A percentile compares a stretch with the other conserved stretches of the same genome.
phyloP scores from a whole-genome alignment of 2,113 vertebrate species.

The Clupea harengus region DNA sequence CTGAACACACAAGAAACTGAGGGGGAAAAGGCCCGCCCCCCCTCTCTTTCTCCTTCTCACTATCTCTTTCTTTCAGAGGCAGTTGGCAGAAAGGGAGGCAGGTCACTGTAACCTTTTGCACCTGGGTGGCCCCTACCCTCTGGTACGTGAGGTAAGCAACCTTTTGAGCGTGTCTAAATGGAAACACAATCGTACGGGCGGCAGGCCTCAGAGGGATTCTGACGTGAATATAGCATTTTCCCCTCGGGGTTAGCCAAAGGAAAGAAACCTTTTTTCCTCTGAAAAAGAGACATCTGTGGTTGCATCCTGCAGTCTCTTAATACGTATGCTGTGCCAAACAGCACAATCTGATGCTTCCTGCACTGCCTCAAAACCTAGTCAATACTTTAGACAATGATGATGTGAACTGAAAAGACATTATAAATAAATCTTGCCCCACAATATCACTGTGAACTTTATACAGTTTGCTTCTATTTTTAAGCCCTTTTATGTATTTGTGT shows the following conservation, averaged over 20 bases:
- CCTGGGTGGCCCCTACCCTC: not conserved
- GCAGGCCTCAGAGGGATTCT: not conserved
- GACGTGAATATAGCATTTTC: constrained; percentile 12
- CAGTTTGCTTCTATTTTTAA: not conserved
- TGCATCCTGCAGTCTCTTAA: not conserved
- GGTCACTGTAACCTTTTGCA: not conserved
- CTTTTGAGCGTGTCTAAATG: not conserved
- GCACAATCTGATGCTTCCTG: not conserved
- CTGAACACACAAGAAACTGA: not conserved
- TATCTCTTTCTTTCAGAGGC: not conserved
- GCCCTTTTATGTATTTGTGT: not conserved
- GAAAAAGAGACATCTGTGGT: constrained; percentile 11
- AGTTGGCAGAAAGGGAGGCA: not conserved
- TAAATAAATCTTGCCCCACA: not conserved
- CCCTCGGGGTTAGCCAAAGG: not conserved
- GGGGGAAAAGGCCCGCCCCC: too few species aligned
- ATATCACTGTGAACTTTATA: not conserved
- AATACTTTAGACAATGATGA: not conserved
- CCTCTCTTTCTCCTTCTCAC: not conserved
- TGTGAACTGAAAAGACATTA: not conserved
- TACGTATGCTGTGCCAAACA: not conserved
- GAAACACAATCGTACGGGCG: not conserved
- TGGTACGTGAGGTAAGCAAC: not conserved
- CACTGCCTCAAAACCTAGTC: not conserved
- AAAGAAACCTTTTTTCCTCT: not conserved